Percentiles rank a stretch among this genome's conserved stretches.
phyloP scores from a whole-genome alignment of 2,113 vertebrate genomes.

The Serinus canaria region DNA sequence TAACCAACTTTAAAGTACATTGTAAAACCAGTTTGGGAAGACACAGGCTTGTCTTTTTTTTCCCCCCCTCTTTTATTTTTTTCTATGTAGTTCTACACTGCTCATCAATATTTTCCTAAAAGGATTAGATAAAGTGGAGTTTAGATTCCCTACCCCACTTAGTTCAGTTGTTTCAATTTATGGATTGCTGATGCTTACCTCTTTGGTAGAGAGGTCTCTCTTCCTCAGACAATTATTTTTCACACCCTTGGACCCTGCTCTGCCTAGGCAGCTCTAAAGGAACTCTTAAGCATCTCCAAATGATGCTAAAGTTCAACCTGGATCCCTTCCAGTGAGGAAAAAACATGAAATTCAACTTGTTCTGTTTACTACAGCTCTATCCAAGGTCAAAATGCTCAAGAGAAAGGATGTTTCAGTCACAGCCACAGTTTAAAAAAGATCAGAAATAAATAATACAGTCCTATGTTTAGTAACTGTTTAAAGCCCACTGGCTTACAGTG shows the following conservation, averaged over 20 bases:
- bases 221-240: not conserved
- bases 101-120: not conserved
- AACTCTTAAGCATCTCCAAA: not conserved
- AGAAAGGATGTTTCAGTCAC: not conserved
- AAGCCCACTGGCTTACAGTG: not conserved
- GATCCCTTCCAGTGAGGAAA: not conserved
- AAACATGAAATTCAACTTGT: not conserved
- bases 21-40: not conserved
- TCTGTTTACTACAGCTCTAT: not conserved
- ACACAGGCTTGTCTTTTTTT: not conserved
- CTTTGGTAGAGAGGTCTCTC: not conserved
- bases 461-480: not conserved
- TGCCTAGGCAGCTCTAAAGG: not conserved
- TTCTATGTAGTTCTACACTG: not conserved
- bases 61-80: accelerated
- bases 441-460: not conserved
- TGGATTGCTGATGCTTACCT: not conserved
- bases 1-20: not conserved
- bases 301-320: not conserved
- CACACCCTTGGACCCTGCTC: not conserved
- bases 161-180: not conserved
- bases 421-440: not conserved
- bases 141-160: not conserved
- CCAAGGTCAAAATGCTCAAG: not conserved
- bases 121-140: not conserved